Conservation (phyloP, 2,113 vertebrate species). For the Ptychochromis oligacanthus region DNA sequence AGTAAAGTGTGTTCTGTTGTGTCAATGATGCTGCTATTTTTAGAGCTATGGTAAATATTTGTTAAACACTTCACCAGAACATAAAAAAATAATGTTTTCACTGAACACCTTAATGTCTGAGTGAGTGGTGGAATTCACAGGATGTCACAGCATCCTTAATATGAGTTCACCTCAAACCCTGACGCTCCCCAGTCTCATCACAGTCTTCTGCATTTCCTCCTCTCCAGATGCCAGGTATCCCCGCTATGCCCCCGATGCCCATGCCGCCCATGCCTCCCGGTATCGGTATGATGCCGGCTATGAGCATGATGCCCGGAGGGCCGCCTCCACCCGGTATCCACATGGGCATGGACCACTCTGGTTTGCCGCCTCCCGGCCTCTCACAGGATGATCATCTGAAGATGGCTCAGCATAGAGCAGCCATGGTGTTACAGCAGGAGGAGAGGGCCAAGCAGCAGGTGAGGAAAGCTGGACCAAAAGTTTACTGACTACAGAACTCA, state of each 20-base stretch:
- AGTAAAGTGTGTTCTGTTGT: background rate
- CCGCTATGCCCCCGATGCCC: conserved; percentile 80
- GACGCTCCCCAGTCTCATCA: accelerated
- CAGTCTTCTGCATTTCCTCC: background rate
- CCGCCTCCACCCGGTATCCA: conserved; percentile 82
- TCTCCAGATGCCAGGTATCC: conserved; percentile 65
- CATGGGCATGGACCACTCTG: conserved; percentile 81
- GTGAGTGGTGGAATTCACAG: background rate
- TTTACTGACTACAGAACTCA: background rate
- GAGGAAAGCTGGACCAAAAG: background rate
- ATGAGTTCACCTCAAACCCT: background rate
- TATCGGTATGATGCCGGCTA: conserved; percentile 85
- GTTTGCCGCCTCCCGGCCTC: conserved; percentile 79
- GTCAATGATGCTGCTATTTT: background rate
- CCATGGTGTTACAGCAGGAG: conserved; percentile 87
- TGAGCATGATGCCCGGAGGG: conserved; percentile 84
- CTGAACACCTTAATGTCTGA: background rate
- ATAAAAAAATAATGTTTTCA: background rate
- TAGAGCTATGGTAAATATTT: background rate
- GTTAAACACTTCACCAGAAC: background rate
- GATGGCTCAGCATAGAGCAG: conserved; percentile 86
- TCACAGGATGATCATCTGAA: conserved; percentile 86
- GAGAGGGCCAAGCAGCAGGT: conserved; percentile 79
- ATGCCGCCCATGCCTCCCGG: conserved; percentile 86
- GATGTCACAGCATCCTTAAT: background rate